A percentile compares a stretch with the other conserved stretches of the same genome.
Evolutionary conservation across 2,888 invertebrate species (phyloP).

Genomic region (Spilosoma lubricipeda): DNA sequence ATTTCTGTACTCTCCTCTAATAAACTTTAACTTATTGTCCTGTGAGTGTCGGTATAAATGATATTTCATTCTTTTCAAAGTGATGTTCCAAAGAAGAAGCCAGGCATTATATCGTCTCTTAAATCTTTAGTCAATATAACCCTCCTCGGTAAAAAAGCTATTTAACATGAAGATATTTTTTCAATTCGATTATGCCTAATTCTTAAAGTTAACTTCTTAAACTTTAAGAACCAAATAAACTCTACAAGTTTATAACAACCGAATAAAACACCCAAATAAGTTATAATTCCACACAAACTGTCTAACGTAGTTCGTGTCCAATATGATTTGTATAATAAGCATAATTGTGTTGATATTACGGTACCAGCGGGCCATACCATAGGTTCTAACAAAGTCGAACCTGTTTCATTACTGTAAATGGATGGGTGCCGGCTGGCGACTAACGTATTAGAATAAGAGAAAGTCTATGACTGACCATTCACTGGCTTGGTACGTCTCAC

Average conservation of each 20-base stretch:
- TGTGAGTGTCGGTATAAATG: too few relatives aligned
- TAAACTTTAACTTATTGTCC: too few relatives aligned
- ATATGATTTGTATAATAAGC: slow-evolving; percentile 32
- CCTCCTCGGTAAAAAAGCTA: background rate
- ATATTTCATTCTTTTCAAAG: too few relatives aligned
- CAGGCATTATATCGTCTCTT: too few relatives aligned
- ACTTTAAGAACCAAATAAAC: background rate
- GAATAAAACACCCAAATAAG: background rate
- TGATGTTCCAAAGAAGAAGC: too few relatives aligned
- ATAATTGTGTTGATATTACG: slow-evolving; percentile 49
- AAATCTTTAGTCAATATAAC: too few relatives aligned
- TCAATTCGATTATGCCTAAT: background rate
- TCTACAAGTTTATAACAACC: too few relatives aligned
- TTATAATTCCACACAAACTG: background rate
- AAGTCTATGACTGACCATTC: slow-evolving; percentile 28
- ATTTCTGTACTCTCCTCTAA: too few relatives aligned
- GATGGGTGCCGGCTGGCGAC: slow-evolving; percentile 9
- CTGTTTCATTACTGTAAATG: slow-evolving; percentile 51
- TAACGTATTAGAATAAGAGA: slow-evolving; percentile 37
- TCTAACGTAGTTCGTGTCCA: background rate
- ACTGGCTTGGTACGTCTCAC: slow-evolving; percentile 10
- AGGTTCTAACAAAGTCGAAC: slow-evolving; percentile 37
- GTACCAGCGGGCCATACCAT: slow-evolving; percentile 43
- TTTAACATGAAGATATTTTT: background rate
- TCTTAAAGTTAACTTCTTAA: too few relatives aligned